Conservation (phyloP, 2,113 vertebrate genomes). For the Campylomormyrus tamandua region DNA sequence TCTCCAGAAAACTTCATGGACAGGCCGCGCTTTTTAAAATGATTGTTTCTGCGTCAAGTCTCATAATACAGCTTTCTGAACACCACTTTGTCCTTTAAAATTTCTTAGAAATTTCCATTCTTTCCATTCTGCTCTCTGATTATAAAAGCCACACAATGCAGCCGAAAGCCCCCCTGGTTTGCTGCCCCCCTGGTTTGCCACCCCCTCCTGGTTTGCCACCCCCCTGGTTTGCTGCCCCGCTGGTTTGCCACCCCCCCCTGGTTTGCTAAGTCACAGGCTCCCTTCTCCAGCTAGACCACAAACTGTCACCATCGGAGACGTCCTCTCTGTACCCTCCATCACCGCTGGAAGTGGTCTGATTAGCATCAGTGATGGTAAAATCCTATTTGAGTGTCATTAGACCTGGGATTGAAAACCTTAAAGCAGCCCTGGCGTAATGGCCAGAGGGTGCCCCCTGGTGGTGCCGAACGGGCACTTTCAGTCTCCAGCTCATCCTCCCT, state of each 20-base stretch:
- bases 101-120: neutral
- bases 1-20: neutral
- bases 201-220: no score
- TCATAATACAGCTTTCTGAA: neutral
- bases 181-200: no score
- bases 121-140: neutral
- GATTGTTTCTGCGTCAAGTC: neutral
- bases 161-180: neutral
- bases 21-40: neutral
- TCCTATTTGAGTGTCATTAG: conserved; percentile 26
- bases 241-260: no score
- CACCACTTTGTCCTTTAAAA: neutral
- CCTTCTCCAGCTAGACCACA: neutral
- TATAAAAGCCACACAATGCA: neutral
- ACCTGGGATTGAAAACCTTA: conserved; percentile 23
- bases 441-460: conserved; percentile 23
- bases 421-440: conserved; percentile 26
- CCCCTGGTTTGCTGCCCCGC: no score
- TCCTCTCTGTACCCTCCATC: neutral
- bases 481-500: conserved; percentile 29
- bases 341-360: neutral
- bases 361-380: conserved; percentile 9
- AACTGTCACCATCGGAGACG: neutral
- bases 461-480: conserved; percentile 22
- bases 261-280: no score